Evolutionary conservation across 2,888 invertebrate species (phyloP).

Genomic region (Heliconius cydno): DNA sequence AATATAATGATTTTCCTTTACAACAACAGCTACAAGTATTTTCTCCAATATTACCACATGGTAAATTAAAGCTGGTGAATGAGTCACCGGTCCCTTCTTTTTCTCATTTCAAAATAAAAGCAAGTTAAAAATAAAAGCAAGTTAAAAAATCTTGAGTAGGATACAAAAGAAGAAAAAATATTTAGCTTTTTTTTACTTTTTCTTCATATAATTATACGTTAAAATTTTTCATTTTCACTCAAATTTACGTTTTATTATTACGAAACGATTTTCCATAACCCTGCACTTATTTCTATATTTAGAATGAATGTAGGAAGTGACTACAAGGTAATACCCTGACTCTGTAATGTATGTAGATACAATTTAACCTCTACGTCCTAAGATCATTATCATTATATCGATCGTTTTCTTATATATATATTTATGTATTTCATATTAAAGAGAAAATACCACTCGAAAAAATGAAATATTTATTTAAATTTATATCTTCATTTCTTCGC

Average conservation of each 20-base stretch:
- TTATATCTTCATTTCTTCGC: too few species aligned
- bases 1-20: not conserved
- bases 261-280: slow-evolving; percentile 1
- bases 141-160: too few species aligned
- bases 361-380: not conserved
- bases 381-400: slow-evolving; percentile 6
- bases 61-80: not conserved
- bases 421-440: too few species aligned
- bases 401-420: not conserved
- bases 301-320: slow-evolving; percentile 19
- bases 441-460: too few species aligned
- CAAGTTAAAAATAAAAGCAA: too few species aligned
- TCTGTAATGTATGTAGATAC: slow-evolving; percentile 10
- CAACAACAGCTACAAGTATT: not conserved
- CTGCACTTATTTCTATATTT: not conserved
- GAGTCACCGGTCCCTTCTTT: not conserved
- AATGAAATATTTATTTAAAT: too few species aligned
- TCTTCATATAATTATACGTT: too few species aligned
- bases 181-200: not conserved
- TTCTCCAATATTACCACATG: not conserved
- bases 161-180: not conserved
- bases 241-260: too few species aligned
- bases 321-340: not conserved
- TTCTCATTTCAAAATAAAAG: not conserved
- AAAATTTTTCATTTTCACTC: too few species aligned